Conservation (phyloP, 2,888 invertebrate species). For the Hyposoter didymator region DNA sequence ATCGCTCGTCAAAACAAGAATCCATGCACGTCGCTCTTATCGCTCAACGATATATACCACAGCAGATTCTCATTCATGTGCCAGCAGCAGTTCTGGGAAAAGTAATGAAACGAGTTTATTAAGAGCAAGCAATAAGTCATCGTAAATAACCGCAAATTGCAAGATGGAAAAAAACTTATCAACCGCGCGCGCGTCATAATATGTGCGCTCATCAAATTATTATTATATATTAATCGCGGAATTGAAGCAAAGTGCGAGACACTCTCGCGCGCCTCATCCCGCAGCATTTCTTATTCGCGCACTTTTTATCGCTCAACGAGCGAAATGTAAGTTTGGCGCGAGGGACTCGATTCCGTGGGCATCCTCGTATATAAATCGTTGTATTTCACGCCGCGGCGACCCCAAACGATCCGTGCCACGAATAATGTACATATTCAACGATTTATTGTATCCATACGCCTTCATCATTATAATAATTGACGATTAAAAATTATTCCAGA, state of each 20-base stretch:
- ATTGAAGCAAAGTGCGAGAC: constrained; percentile 5
- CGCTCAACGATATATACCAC: neutral
- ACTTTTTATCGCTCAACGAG: neutral
- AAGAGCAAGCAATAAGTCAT: constrained; percentile 33
- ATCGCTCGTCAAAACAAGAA: constrained; percentile 17
- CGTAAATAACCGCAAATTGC: constrained; percentile 23
- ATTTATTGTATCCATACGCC: constrained; percentile 52
- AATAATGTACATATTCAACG: constrained; percentile 45
- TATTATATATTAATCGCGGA: constrained; percentile 30
- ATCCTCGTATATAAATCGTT: constrained; percentile 56
- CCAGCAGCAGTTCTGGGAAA: constrained; percentile 12
- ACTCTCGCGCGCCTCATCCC: neutral
- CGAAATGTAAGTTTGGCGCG: constrained; percentile 19
- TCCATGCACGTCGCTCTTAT: constrained; percentile 10
- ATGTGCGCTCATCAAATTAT: constrained; percentile 6
- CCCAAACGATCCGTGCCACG: constrained; percentile 60
- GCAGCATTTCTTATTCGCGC: neutral
- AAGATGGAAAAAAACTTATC: constrained; percentile 59
- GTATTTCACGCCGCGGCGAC: constrained; percentile 58
- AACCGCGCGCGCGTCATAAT: neutral
- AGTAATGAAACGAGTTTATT: constrained; percentile 5
- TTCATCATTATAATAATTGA: constrained; percentile 28
- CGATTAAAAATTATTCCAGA: constrained; percentile 12
- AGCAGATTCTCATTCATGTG: neutral
- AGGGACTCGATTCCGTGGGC: constrained; percentile 9